phyloP scores from a whole-genome alignment of 2,888 invertebrate species.

The Drosophila crucigera region DNA sequence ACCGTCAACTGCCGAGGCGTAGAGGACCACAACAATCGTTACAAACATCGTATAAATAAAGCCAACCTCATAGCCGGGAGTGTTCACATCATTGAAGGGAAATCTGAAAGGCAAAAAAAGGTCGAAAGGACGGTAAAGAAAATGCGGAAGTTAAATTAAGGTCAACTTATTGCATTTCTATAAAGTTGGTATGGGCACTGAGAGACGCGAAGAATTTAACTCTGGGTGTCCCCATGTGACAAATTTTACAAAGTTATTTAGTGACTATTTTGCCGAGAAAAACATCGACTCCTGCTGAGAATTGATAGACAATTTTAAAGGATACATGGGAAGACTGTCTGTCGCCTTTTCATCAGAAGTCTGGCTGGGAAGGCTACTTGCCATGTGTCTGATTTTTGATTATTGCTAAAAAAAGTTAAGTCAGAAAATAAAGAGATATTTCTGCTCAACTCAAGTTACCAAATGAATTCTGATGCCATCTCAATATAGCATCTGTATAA shows the following conservation, averaged over 20 bases:
- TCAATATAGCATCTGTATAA: background rate
- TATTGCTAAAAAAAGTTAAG: background rate
- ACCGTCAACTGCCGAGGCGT: conserved; percentile 81
- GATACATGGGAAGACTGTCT: background rate
- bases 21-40: conserved; percentile 72
- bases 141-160: background rate
- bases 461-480: background rate
- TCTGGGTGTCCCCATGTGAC: background rate
- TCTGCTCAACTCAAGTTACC: background rate
- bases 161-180: background rate
- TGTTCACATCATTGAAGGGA: conserved; percentile 71
- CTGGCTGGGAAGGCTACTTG: background rate
- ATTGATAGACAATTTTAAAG: background rate
- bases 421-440: background rate
- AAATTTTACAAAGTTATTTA: background rate
- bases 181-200: background rate
- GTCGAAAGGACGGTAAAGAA: background rate
- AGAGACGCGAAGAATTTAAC: background rate
- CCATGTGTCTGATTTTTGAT: background rate
- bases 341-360: background rate
- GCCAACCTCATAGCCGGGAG: conserved; percentile 76
- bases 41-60: conserved; percentile 73
- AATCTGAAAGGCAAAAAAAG: conserved; percentile 61
- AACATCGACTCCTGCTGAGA: background rate
- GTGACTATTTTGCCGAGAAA: background rate